A percentile compares a stretch with the other conserved stretches of the same genome.
These are phyloP conservation scores for Drosophila cognata DNA, from an alignment of 2,888 invertebrate species.

Conservation along the genomic window DNA sequence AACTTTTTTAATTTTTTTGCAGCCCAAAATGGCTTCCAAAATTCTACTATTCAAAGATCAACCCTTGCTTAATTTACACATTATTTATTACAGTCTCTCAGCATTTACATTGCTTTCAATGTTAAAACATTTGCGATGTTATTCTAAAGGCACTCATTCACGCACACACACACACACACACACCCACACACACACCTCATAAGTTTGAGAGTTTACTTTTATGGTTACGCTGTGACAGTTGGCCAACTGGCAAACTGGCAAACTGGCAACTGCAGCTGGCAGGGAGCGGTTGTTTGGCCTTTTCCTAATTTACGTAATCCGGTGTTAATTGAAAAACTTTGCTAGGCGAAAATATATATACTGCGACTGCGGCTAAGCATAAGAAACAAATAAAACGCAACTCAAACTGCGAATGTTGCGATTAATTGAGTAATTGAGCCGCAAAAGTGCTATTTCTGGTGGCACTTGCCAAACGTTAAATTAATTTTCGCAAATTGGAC, in stretches of 20 bases:
- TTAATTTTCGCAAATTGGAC: conserved; percentile 41
- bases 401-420: conserved; percentile 59
- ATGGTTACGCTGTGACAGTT: conserved; percentile 40
- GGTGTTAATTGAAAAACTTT: conserved; percentile 77
- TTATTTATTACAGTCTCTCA: conserved; percentile 14
- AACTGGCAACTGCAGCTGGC: conserved; percentile 26
- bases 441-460: conserved; percentile 15
- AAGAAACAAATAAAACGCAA: conserved; percentile 18
- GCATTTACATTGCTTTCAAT: conserved; percentile 13
- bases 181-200: conserved; percentile 1
- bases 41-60: conserved; percentile 5
- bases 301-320: conserved; percentile 73
- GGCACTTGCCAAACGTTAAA: conserved; percentile 37
- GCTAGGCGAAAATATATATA: conserved; percentile 51
- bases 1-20: neutral
- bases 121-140: conserved; percentile 13
- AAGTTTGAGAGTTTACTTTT: conserved; percentile 36
- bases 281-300: conserved; percentile 33
- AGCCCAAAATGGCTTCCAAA: neutral
- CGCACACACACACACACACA: neutral
- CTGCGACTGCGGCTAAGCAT: conserved; percentile 15
- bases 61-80: conserved; percentile 19
- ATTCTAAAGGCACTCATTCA: neutral
- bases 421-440: conserved; percentile 67
- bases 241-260: conserved; percentile 16